Evolutionary conservation across 2,113 vertebrate genomes (phyloP).

Genomic region (Myotis lucifugus): DNA sequence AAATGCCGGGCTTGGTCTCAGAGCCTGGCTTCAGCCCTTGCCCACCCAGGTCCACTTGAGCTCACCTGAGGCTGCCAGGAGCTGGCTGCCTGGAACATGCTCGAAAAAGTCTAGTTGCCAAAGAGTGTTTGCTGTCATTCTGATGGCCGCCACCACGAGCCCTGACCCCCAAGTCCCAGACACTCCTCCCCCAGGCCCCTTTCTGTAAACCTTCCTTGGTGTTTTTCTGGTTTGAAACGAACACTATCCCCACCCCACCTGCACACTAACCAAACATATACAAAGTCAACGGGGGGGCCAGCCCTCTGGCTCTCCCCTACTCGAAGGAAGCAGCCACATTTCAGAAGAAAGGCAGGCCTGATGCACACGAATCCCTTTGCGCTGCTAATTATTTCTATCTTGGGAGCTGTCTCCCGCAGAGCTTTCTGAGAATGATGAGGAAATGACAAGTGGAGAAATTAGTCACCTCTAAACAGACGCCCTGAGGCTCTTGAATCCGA

Average conservation of each 20-base stretch:
- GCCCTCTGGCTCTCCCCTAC: not conserved
- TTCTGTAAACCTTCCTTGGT: not conserved
- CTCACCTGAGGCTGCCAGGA: not conserved
- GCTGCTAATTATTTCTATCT: slow-evolving; percentile 3
- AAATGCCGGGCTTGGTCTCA: not conserved
- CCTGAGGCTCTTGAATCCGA: not conserved
- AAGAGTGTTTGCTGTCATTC: not conserved
- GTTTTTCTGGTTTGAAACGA: not conserved
- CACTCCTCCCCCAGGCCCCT: not conserved
- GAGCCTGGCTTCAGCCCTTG: not conserved
- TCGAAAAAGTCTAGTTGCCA: not conserved
- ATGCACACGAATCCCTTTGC: not conserved
- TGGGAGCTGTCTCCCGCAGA: not conserved
- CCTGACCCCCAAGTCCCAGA: not conserved
- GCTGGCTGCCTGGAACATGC: fast-evolving
- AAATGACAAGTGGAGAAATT: slow-evolving; percentile 10
- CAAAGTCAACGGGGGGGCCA: not conserved
- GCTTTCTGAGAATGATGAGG: slow-evolving; percentile 7
- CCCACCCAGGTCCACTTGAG: not conserved
- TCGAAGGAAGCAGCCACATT: not conserved
- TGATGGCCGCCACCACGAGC: not conserved
- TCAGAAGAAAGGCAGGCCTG: not conserved
- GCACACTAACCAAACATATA: not conserved
- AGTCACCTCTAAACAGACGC: slow-evolving; percentile 20
- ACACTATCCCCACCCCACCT: not conserved